Conservation (phyloP, 2,888 invertebrate species). For the Mesorhabditis sp. region DNA sequence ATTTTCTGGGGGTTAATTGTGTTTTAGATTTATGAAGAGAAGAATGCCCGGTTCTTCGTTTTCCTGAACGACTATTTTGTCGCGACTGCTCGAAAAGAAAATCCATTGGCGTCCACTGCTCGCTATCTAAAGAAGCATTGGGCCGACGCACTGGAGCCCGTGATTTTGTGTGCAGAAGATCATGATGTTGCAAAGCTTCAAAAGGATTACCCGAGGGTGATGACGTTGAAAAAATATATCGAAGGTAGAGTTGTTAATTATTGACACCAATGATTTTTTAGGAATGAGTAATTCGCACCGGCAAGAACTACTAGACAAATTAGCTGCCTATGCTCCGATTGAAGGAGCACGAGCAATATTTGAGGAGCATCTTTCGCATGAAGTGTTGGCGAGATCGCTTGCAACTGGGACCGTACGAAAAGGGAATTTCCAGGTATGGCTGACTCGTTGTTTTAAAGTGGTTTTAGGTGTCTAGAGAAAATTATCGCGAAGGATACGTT, state of each 20-base stretch:
- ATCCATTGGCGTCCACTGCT: slow-evolving; percentile 4
- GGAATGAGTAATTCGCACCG: slow-evolving; percentile 62
- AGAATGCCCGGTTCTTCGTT: slow-evolving; percentile 72
- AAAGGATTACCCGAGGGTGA: slow-evolving; percentile 15
- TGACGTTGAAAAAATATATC: slow-evolving; percentile 38
- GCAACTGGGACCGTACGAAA: slow-evolving; percentile 74
- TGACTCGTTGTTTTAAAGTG: slow-evolving; percentile 1
- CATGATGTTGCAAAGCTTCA: slow-evolving; percentile 18
- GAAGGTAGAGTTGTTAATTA: slow-evolving; percentile 15
- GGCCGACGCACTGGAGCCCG: slow-evolving; percentile 22
- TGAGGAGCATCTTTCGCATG: slow-evolving; percentile 78
- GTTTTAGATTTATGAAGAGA: slow-evolving; percentile 69
- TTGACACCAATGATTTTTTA: slow-evolving; percentile 13
- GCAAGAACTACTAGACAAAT: slow-evolving; percentile 77
- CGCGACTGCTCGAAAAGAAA: slow-evolving; percentile 70
- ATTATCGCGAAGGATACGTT: slow-evolving; percentile 84
- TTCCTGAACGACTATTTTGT: slow-evolving; percentile 97
- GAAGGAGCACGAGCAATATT: slow-evolving; percentile 61
- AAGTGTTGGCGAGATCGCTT: slow-evolving; percentile 76
- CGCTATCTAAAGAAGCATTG: slow-evolving; percentile 13
- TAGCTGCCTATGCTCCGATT: slow-evolving; percentile 60
- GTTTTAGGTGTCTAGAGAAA: slow-evolving; percentile 77
- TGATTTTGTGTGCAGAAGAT: slow-evolving; percentile 35
- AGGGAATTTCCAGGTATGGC: slow-evolving; percentile 74
- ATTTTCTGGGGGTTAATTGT: too few species aligned